phyloP scores from a whole-genome alignment of 2,888 invertebrate genomes.

The Baccha elongata region DNA sequence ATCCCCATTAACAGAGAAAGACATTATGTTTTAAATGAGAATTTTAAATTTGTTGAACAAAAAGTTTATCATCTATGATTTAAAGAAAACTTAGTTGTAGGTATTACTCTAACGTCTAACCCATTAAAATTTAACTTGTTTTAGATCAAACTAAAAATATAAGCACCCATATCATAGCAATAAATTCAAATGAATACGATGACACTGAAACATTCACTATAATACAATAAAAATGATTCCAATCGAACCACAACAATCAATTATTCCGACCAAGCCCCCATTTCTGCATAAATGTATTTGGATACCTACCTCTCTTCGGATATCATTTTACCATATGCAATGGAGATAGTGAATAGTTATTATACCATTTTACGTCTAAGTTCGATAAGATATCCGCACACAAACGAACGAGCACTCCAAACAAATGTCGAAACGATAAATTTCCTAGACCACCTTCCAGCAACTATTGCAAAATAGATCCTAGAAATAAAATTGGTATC shows the following conservation, averaged over 20 bases:
- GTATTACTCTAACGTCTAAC: too few species aligned
- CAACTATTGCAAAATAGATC: slow-evolving; percentile 9
- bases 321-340: slow-evolving; percentile 51
- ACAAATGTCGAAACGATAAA: slow-evolving; percentile 54
- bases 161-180: too few species aligned
- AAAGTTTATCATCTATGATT: too few species aligned
- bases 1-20: too few species aligned
- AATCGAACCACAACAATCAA: slow-evolving; percentile 44
- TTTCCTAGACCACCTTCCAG: slow-evolving; percentile 40
- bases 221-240: neutral
- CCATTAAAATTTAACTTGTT: too few species aligned
- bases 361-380: slow-evolving; percentile 29
- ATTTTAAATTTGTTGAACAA: too few species aligned
- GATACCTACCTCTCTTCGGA: neutral
- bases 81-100: too few species aligned
- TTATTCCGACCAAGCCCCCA: slow-evolving; percentile 18
- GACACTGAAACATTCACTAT: neutral
- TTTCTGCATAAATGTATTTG: slow-evolving; percentile 16
- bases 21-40: too few species aligned
- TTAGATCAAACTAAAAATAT: too few species aligned
- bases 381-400: slow-evolving; percentile 32
- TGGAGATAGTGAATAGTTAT: slow-evolving; percentile 51
- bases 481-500: neutral
- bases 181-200: neutral
- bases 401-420: slow-evolving; percentile 25